phyloP scores from a whole-genome alignment of 2,113 vertebrate species.

The Cavia porcellus region DNA sequence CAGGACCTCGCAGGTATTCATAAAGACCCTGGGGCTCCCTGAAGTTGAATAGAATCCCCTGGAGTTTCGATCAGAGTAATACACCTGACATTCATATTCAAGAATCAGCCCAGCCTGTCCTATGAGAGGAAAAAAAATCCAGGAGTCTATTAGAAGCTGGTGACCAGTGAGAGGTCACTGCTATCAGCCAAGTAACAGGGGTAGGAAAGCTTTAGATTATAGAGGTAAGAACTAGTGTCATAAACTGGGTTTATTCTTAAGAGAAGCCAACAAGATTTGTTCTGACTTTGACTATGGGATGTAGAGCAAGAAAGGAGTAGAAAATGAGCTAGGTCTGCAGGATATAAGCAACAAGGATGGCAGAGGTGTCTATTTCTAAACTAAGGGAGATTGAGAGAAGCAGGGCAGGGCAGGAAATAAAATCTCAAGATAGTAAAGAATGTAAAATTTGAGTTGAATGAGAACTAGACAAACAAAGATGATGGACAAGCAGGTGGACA shows the following conservation, averaged over 20 bases:
- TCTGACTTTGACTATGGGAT: background rate
- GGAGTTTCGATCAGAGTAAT: background rate
- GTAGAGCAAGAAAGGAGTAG: background rate
- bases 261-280: background rate
- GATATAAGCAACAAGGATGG: background rate
- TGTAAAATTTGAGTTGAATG: background rate
- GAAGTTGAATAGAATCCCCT: background rate
- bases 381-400: background rate
- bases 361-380: background rate
- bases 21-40: background rate
- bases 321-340: background rate
- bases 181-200: accelerated
- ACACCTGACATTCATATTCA: background rate
- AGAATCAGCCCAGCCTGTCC: background rate
- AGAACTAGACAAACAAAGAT: background rate
- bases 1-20: accelerated
- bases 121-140: background rate
- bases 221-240: background rate
- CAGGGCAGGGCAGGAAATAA: background rate
- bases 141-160: background rate
- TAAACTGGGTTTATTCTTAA: conserved; percentile 8
- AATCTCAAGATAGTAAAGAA: background rate
- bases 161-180: background rate
- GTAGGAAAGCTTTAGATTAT: background rate
- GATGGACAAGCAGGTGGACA: background rate